Base-by-base conservation (phyloP, 2,797 vertebrate genomes). In the Cuniculus paca region DNA sequence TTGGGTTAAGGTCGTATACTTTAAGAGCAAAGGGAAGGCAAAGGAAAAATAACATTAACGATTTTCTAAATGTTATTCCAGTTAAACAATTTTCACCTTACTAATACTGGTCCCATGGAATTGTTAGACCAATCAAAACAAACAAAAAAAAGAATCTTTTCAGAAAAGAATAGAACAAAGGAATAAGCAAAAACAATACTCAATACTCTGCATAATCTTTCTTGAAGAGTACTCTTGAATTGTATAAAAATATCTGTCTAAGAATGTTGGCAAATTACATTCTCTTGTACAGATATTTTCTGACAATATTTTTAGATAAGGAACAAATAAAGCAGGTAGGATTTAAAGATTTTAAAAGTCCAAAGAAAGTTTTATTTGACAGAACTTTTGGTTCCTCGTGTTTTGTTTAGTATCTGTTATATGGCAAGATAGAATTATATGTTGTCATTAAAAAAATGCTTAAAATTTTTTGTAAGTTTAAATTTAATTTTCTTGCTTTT, bases 401-500 rank as follows among this genome's bases (percentile, higher is more conserved):
- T 79, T 94, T 96, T 84, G 9, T 14, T 26, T 77, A 56, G 4
- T 80, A 6, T 82, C 12, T 63, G 3, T 93, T 86, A 95, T 75
- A 83, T 50, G 5, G 17, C 50, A 88, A 82, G 19, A 61, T 42
- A 42, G n/a, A 93, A 88, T 79, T 88, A 5, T 75, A 50, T 34
- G 11, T 39, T 87, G 31, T 42, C 72, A 83, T 77, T 61, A 13
- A 52, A 83, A 92, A 83, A 24, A 48, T 88, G 45, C 26, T 65
- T 95, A 79, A 48, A 82, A 96, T 26, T 86, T 92, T 94, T 65
- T 56, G 56, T 91, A 63, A 91, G 87, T 17, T 82, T 84, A 36
- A 81, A 72, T 56, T 95, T 50, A 85, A 58, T 92, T 94, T 50
- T 89, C 5, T 72, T 91, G 26, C 39, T 84, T 88, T 94, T 83